phyloP scores from a whole-genome alignment of 2,113 vertebrate species.

The Lichenostomus cassidix region DNA sequence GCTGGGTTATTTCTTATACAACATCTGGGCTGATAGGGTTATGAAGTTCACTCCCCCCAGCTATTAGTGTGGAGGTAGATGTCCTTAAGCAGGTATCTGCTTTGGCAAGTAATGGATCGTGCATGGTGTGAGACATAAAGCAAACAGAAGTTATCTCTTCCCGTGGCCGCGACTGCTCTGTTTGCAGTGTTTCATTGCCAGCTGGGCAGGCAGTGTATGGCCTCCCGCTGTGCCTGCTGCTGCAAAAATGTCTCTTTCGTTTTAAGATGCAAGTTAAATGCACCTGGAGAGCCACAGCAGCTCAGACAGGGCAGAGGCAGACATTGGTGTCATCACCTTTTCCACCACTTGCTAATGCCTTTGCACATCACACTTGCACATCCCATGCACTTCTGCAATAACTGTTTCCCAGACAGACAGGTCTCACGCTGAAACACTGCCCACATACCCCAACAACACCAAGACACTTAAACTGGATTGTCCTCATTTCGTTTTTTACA shows the following conservation, averaged over 20 bases:
- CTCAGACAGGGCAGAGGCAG: neutral
- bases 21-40: accelerated
- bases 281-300: neutral
- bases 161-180: accelerated
- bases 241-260: neutral
- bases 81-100: neutral
- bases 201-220: accelerated
- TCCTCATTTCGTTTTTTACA: neutral
- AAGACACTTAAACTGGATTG: neutral
- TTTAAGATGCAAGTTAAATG: neutral
- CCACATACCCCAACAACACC: accelerated
- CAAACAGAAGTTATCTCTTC: neutral
- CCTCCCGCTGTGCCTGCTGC: neutral
- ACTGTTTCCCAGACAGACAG: neutral
- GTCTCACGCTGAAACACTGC: accelerated
- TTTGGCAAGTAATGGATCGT: neutral
- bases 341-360: neutral
- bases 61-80: neutral
- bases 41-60: neutral
- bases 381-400: accelerated
- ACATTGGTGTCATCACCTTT: neutral
- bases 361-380: accelerated
- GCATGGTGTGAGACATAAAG: neutral
- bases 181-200: neutral
- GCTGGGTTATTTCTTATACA: neutral